Evolutionary conservation across 2,113 vertebrate genomes (phyloP).

Genomic region (Erpornis zantholeuca): DNA sequence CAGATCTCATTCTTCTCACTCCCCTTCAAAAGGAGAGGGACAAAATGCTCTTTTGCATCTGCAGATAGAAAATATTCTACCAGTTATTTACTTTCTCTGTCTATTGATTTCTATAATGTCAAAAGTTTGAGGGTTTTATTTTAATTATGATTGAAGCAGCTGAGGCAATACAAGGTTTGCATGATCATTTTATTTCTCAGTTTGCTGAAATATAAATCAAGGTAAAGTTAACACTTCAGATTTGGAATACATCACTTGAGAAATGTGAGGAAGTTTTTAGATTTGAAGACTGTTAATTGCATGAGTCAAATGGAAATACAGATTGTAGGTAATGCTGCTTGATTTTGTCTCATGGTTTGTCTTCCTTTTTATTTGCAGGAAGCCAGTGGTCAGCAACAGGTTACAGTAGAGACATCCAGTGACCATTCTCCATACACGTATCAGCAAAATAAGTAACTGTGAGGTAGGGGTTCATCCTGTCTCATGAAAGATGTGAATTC

Average conservation of each 20-base stretch:
- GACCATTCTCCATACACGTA: conserved; percentile 95
- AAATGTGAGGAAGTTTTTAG: neutral
- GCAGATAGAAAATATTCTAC: neutral
- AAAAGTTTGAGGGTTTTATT: neutral
- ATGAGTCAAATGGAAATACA: neutral
- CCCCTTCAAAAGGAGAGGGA: neutral
- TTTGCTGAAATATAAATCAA: neutral
- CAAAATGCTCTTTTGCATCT: neutral
- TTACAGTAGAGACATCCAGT: conserved; percentile 87
- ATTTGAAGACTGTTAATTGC: neutral
- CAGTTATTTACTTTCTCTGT: neutral
- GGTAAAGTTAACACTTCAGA: neutral
- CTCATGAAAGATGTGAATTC: conserved; percentile 3
- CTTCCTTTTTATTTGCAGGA: conserved; percentile 79
- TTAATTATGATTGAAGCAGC: neutral
- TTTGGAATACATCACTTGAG: neutral
- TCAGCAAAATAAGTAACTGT: conserved; percentile 94
- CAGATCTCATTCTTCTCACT: neutral
- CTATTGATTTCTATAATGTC: neutral
- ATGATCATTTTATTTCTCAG: neutral
- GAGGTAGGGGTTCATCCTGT: conserved; percentile 74
- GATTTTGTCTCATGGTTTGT: conserved; percentile 19
- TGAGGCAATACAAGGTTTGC: neutral
- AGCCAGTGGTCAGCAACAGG: conserved; percentile 88
- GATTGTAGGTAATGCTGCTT: neutral